A percentile compares a stretch with the other conserved stretches of the same genome.
Evolutionary conservation across 1,140 invertebrate species (phyloP).

Genomic region (Magallana angulata): DNA sequence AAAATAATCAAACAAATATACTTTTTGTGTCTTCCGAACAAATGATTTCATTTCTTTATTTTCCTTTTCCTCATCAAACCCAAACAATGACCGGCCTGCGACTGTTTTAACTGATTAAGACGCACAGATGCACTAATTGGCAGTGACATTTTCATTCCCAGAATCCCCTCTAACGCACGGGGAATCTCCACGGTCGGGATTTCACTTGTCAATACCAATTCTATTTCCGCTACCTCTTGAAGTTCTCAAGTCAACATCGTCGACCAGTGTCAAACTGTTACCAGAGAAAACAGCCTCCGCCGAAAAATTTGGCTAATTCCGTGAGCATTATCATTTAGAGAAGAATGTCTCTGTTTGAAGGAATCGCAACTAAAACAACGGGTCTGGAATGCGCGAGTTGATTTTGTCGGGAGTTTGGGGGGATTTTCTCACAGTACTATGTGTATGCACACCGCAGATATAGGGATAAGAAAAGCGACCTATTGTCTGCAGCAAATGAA

Average conservation of each 20-base stretch:
- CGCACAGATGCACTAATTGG: neutral
- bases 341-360: neutral
- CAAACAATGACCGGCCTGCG: neutral
- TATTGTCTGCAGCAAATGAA: neutral
- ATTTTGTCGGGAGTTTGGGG: neutral
- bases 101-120: neutral
- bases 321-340: neutral
- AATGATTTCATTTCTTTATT: no score
- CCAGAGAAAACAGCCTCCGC: neutral
- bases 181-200: neutral
- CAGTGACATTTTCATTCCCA: neutral
- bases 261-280: conserved; percentile 22
- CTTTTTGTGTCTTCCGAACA: no score
- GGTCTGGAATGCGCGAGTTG: conserved; percentile 1
- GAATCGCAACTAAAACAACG: neutral
- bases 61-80: neutral
- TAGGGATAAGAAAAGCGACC: neutral
- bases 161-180: neutral
- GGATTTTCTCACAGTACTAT: conserved; percentile 3
- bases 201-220: conserved; percentile 33
- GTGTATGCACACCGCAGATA: neutral
- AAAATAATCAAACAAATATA: no score
- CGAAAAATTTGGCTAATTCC: conserved; percentile 30
- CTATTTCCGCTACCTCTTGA: neutral
- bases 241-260: conserved; percentile 18